These are phyloP conservation scores for Tenualosa thibaudeaui DNA, from an alignment of 2,797 vertebrate species.

Conservation along the genomic window DNA sequence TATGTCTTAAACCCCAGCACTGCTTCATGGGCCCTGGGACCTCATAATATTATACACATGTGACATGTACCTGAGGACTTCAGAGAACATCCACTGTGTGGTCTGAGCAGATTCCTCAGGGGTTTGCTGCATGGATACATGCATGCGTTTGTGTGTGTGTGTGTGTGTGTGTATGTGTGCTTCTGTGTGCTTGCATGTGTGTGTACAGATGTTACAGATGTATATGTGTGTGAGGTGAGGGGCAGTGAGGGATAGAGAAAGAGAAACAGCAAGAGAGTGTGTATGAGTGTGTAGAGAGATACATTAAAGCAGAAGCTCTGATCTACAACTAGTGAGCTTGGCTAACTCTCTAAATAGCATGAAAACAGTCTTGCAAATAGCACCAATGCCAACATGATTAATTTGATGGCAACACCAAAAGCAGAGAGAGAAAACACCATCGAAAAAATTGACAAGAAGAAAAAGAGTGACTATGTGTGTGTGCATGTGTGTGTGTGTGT, in stretches of 20 bases:
- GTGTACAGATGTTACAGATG: background rate
- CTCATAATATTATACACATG: slow-evolving; percentile 19
- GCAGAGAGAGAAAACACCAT: background rate
- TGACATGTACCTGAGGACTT: slow-evolving; percentile 20
- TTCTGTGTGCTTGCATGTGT: background rate
- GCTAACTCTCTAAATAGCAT: background rate
- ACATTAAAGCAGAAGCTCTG: background rate
- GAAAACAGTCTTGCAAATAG: background rate
- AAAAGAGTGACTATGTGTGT: background rate
- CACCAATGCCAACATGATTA: background rate
- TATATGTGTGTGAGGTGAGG: background rate
- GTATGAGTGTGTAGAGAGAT: background rate
- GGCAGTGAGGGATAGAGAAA: background rate
- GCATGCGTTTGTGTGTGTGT: background rate
- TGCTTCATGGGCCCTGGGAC: background rate
- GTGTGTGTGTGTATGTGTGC: slow-evolving; percentile 18
- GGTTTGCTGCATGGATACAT: background rate
- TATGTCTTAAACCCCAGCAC: slow-evolving; percentile 2
- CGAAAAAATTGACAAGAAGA: background rate
- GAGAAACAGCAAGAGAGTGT: background rate
- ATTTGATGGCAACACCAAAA: background rate
- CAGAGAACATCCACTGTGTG: slow-evolving; percentile 18
- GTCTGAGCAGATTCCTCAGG: background rate
- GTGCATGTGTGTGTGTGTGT: slow-evolving; percentile 1
- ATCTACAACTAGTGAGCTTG: background rate